phyloP scores from a whole-genome alignment of 1,140 invertebrate genomes.

The Ceratitis capitata region DNA sequence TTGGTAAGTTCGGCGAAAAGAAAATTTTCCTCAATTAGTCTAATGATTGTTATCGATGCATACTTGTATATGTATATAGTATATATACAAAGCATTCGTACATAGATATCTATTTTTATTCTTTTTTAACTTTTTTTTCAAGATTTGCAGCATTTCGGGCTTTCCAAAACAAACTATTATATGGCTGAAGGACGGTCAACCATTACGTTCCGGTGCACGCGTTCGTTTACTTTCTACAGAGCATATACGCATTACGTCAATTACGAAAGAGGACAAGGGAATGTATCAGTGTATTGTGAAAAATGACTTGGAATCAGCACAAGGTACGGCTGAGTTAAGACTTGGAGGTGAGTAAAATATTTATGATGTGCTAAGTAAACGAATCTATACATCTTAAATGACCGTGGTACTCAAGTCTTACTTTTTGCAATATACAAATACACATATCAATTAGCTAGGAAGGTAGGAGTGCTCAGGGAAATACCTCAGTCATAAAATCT shows the following conservation, averaged over 20 bases:
- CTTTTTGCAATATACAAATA: too few species aligned
- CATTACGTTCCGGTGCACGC: slow-evolving; percentile 69
- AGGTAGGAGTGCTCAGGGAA: too few species aligned
- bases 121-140: too few species aligned
- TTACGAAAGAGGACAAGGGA: slow-evolving; percentile 78
- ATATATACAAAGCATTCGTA: too few species aligned
- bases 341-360: slow-evolving; percentile 74
- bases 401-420: too few species aligned
- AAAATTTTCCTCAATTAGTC: background rate
- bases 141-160: slow-evolving; percentile 78
- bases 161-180: slow-evolving; percentile 76
- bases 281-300: slow-evolving; percentile 87
- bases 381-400: too few species aligned
- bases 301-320: slow-evolving; percentile 75
- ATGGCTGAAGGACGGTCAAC: slow-evolving; percentile 79
- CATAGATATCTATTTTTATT: too few species aligned
- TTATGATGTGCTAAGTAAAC: too few species aligned
- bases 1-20: slow-evolving; percentile 66
- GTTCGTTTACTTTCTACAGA: slow-evolving; percentile 68
- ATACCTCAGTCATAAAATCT: too few species aligned
- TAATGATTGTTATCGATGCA: background rate
- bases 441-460: too few species aligned
- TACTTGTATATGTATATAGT: background rate
- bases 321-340: slow-evolving; percentile 77
- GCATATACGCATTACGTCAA: slow-evolving; percentile 72